These are phyloP conservation scores for Orestias chungarensis DNA, from an alignment of 2,797 vertebrate genomes.

Conservation along the genomic window DNA sequence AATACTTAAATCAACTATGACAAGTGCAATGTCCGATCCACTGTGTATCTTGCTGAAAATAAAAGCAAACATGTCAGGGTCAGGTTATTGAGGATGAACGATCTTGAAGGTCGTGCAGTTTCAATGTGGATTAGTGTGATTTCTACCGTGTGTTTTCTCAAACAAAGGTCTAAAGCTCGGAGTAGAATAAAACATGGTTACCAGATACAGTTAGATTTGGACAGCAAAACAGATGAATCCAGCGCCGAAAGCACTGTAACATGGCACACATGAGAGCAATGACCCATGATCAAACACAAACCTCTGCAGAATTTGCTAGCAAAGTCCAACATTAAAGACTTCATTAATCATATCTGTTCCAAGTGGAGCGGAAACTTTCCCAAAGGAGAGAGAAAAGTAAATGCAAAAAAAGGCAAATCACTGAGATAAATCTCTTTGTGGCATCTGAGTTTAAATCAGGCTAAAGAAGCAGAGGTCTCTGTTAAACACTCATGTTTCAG, in stretches of 20 bases:
- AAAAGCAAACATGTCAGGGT: not conserved
- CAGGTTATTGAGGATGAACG: not conserved
- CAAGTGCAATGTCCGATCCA: not conserved
- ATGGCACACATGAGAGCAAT: not conserved
- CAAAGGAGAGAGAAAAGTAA: not conserved
- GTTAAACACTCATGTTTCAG: not conserved
- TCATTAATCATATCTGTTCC: not conserved
- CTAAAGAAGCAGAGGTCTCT: not conserved
- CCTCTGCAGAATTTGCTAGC: not conserved
- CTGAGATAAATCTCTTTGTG: not conserved
- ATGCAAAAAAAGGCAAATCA: not conserved
- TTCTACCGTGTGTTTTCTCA: not conserved
- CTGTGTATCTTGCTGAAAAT: not conserved
- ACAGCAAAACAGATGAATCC: not conserved
- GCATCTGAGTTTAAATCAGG: not conserved
- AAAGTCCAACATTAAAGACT: not conserved
- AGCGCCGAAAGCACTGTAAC: not conserved
- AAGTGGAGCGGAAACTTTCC: not conserved
- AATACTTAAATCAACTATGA: not conserved
- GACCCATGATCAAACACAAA: not conserved
- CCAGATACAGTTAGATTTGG: not conserved
- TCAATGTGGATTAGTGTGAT: not conserved
- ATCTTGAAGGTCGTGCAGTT: not conserved
- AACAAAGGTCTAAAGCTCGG: not conserved
- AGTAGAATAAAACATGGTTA: not conserved